Conservation (phyloP, 2,113 vertebrate species). For the Sialia sialis region DNA sequence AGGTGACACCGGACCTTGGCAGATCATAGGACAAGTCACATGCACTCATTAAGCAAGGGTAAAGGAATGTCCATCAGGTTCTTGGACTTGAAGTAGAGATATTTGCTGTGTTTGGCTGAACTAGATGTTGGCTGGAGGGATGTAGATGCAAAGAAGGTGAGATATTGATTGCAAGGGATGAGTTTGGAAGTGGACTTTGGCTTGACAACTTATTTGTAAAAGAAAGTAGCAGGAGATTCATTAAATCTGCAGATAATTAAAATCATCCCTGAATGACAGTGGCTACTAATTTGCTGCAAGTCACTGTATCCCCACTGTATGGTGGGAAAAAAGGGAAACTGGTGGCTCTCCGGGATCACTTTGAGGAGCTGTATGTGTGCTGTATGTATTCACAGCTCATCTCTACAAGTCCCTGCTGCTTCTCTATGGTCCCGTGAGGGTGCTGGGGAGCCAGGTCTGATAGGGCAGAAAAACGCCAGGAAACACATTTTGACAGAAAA, state of each 20-base stretch:
- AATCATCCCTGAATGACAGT: neutral
- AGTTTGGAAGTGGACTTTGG: neutral
- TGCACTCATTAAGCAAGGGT: accelerated
- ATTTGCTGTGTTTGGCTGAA: neutral
- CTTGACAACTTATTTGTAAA: neutral
- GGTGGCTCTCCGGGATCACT: accelerated
- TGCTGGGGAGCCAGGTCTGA: neutral
- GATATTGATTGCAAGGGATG: neutral
- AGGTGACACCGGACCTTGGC: neutral
- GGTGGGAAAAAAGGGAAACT: neutral
- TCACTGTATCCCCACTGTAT: neutral
- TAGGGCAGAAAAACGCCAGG: constrained; percentile 27
- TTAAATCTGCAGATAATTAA: neutral
- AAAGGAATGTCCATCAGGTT: neutral
- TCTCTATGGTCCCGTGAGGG: neutral
- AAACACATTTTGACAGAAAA: constrained; percentile 65
- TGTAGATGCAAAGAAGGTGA: neutral
- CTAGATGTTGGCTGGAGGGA: too few species aligned
- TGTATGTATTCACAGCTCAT: neutral
- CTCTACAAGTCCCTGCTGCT: neutral
- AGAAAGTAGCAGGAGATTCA: neutral
- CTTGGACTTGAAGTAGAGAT: neutral
- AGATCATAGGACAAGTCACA: neutral
- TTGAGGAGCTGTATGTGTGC: neutral
- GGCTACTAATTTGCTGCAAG: neutral